These are phyloP conservation scores for Gymnoscelis rufifasciata DNA, from an alignment of 2,888 invertebrate genomes.

Conservation along the genomic window DNA sequence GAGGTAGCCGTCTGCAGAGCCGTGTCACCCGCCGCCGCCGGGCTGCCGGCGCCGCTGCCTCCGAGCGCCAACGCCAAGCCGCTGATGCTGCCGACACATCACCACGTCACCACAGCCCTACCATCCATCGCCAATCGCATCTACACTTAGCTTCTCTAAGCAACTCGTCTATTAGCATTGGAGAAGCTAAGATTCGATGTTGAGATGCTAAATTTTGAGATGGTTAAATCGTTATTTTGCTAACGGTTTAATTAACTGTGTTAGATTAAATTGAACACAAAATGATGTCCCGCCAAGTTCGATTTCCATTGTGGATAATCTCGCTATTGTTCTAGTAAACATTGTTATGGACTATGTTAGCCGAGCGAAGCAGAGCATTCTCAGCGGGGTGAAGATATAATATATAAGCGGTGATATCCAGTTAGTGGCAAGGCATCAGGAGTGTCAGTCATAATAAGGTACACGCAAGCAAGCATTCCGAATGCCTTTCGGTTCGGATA, in stretches of 20 bases:
- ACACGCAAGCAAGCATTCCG: conserved; percentile 68
- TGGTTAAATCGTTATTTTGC: conserved; percentile 32
- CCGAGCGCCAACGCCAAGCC: conserved; percentile 79
- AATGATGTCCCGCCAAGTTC: conserved; percentile 60
- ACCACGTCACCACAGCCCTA: conserved; percentile 77
- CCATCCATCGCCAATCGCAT: conserved; percentile 43
- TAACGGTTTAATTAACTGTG: conserved; percentile 33
- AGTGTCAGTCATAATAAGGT: conserved; percentile 59
- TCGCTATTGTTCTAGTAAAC: conserved; percentile 31
- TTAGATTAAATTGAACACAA: conserved; percentile 38
- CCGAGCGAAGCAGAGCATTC: conserved; percentile 77
- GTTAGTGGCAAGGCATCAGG: conserved; percentile 77
- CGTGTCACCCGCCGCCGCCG: conserved; percentile 49
- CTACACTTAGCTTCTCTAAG: conserved; percentile 67
- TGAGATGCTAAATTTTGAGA: conserved; percentile 44
- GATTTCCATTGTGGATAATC: conserved; percentile 31
- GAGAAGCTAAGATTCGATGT: conserved; percentile 65
- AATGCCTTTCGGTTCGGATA: conserved; percentile 37
- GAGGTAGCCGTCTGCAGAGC: conserved; percentile 65
- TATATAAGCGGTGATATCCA: conserved; percentile 70
- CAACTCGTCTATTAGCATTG: conserved; percentile 35
- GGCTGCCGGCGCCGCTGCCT: conserved; percentile 68
- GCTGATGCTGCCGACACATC: conserved; percentile 79
- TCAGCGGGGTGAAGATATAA: conserved; percentile 73
- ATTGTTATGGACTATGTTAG: conserved; percentile 47